Evolutionary conservation across 1,140 invertebrate genomes (phyloP), one percentile per base, ranked within the genome.

Genomic region (Cotesia chilonis): DNA sequence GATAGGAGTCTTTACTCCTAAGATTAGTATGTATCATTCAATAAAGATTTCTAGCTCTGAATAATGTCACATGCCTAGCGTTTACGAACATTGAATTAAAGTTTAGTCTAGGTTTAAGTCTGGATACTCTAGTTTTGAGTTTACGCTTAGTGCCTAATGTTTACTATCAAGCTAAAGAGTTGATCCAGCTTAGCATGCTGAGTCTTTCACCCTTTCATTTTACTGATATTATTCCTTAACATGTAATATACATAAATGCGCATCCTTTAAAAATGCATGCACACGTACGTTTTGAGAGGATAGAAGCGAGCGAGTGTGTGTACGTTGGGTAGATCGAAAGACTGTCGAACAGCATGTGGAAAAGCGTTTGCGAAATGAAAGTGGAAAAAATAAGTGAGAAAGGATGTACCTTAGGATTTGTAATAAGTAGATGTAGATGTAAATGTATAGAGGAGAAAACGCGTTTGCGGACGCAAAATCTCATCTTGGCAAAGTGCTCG

Each of bases 401-500:
- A 14, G 36, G n/a, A 63, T 37, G 28, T 36, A 28, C 28, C 6
- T 6, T 6, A 47, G 41, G 41, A 9, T 47, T 47, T 47, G 41
- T 47, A 47, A 47, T 47, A 47, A 47, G 41, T 47, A 47, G 41
- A 52, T 52, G 17, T 47, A 47, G 41, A 52, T 52, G 17, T 52
- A 35, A 7, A 47, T 35, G 17, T 54, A 52, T 67, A 35, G 38
- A 14, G 28, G 67, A 52, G 47, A 17, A 14, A 10, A 35, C 38
- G 28, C 36, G 14, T 20, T 70, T 72, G 52, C 54, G 14, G 63
- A 72, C 41, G 51, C 68, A 73, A 73, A 78, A 76, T 80, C 77
- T 79, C 79, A 79, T 81, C 78, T 79, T 55, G 69, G 59, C 66
- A 78, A 79, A 81, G 76, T 81, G 76, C 78, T 79, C 74, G 2